Base-by-base conservation (phyloP, 2,797 vertebrate genomes). In the Typhlichthys subterraneus region DNA sequence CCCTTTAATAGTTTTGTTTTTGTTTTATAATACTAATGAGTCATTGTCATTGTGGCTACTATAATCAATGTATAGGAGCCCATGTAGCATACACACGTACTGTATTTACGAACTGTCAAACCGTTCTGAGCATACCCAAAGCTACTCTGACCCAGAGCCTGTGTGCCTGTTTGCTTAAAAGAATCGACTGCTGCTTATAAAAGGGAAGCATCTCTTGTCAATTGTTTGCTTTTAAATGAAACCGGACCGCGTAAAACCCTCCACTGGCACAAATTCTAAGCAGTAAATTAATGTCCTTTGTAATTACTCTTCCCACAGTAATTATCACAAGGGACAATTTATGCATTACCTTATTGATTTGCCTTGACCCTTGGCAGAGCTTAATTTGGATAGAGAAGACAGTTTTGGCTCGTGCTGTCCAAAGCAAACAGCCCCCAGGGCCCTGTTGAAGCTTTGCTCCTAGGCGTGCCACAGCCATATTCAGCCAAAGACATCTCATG, bases 261-360 rank as follows among this genome's bases (percentile, higher is more conserved):
- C 68, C 75, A 29, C 53, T 86, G 87, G 87, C 85, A 88, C 83
- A 85, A 85, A 88, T 90, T 89, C 89, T 75, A 86, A 88, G 81
- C 79, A 83, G 85, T 91, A 80, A 91, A 91, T 92, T 65, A 91
- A 90, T 89, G 90, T 88, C 88, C 84, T 88, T 87, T 88, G 89
- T 91, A 93, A 92, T 93, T 93, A 93, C 88, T 84, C 79, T 80
- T 88, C 82, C 83, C 83, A 76, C 78, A 61, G 88, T 89, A 91
- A 91, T 91, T 90, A 91, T 89, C 87, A 88, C 86, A 69, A 53
- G 19, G 79, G 80, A 83, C 86, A 89, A 91, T 91, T 91, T 93
- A 93, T 92, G 86, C 89, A 91, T 91, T 86, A 86, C 84, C 87
- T 82, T 91, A 91, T 93, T 89, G 91, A 92, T 93, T 92, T 87